These are phyloP conservation scores for Crossocerus cetratus DNA, from an alignment of 2,888 invertebrate species.

Conservation along the genomic window DNA sequence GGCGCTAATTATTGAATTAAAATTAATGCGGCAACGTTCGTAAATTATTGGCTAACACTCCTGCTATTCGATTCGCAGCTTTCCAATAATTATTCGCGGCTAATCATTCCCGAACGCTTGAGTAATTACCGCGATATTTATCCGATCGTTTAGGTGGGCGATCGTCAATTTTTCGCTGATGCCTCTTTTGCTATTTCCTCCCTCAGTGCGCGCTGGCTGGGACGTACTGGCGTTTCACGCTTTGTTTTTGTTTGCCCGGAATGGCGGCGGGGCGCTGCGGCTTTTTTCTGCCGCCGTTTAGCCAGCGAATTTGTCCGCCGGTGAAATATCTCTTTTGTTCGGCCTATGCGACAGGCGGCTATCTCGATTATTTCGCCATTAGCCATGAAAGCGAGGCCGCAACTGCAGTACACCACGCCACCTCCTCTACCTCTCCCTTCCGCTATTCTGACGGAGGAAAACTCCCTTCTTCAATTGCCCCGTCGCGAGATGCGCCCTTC, in stretches of 20 bases:
- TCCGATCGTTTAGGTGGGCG: constrained; percentile 16
- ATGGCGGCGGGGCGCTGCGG: neutral
- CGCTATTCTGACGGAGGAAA: constrained; percentile 1
- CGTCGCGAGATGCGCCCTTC: neutral
- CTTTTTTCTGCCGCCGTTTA: constrained; percentile 49
- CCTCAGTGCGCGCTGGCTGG: no score
- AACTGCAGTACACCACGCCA: constrained; percentile 1
- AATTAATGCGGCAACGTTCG: no score
- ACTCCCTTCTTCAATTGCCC: neutral
- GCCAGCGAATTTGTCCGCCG: constrained; percentile 60
- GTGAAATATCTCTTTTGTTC: constrained; percentile 62
- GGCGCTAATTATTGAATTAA: no score
- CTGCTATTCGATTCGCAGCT: no score
- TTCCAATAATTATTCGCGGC: neutral
- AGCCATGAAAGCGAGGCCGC: constrained; percentile 4
- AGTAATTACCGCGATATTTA: constrained; percentile 53
- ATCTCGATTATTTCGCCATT: constrained; percentile 58
- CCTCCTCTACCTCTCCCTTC: constrained; percentile 2
- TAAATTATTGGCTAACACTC: no score
- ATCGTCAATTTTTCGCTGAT: constrained; percentile 52
- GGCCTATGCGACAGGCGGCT: constrained; percentile 51
- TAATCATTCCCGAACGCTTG: neutral
- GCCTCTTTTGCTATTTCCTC: constrained; percentile 17
- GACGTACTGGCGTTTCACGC: neutral
- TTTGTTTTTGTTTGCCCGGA: constrained; percentile 37